A percentile compares a stretch with the other conserved stretches of the same genome.
phyloP scores from a whole-genome alignment of 1,140 invertebrate genomes.

The Colletes latitarsis region DNA sequence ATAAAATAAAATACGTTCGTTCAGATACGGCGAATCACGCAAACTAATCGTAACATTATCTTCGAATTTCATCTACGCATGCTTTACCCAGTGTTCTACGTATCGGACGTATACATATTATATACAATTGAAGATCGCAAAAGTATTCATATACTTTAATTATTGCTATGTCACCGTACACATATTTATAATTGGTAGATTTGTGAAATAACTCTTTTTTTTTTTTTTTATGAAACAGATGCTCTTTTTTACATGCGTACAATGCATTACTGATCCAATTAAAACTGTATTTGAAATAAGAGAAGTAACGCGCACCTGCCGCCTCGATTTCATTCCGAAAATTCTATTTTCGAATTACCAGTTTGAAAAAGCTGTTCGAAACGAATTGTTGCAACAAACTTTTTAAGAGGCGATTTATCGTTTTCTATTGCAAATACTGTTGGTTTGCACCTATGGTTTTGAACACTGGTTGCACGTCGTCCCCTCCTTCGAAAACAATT shows the following conservation, averaged over 20 bases:
- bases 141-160: constrained; percentile 28
- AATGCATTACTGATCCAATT: background rate
- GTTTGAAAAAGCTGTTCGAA: background rate
- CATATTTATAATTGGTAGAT: background rate
- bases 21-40: constrained; percentile 16
- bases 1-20: constrained; percentile 10
- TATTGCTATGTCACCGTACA: constrained; percentile 32
- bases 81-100: constrained; percentile 13
- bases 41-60: constrained; percentile 24
- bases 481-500: constrained; percentile 15
- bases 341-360: background rate
- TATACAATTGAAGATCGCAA: constrained; percentile 36
- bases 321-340: background rate
- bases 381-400: background rate
- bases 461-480: constrained; percentile 52
- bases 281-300: constrained; percentile 13
- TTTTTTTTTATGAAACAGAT: too few relatives aligned
- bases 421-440: constrained; percentile 18
- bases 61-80: constrained; percentile 21
- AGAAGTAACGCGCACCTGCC: too few relatives aligned
- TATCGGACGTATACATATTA: constrained; percentile 19
- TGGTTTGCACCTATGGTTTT: constrained; percentile 14
- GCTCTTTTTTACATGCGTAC: too few relatives aligned
- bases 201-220: background rate
- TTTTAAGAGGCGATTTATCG: background rate